These are phyloP conservation scores for Notocelia uddmanniana DNA, from an alignment of 2,888 invertebrate genomes.

Conservation along the genomic window DNA sequence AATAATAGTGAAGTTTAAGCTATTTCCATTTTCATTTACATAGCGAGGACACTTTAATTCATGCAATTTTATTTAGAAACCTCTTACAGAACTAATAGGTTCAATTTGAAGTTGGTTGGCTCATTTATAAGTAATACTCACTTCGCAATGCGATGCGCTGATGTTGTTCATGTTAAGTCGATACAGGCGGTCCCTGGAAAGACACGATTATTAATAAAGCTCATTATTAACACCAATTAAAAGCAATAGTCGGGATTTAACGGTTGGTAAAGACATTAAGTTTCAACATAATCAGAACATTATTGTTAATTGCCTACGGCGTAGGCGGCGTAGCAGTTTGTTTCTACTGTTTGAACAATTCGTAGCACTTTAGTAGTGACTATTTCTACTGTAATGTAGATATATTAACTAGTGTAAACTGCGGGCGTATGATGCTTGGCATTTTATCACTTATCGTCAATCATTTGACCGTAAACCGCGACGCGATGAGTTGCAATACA, in stretches of 20 bases:
- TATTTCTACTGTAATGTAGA: too few relatives aligned
- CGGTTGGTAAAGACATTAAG: conserved; percentile 33
- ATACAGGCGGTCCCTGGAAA: conserved; percentile 93
- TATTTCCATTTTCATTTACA: conserved; percentile 38
- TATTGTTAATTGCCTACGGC: conserved; percentile 36
- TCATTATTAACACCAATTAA: conserved; percentile 5
- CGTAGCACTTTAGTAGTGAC: not conserved
- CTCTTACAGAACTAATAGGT: conserved; percentile 19
- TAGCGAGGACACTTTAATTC: conserved; percentile 33
- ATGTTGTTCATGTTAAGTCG: conserved; percentile 94
- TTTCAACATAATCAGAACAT: conserved; percentile 23
- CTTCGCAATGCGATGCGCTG: conserved; percentile 94
- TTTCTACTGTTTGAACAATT: conserved; percentile 4
- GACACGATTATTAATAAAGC: conserved; percentile 26
- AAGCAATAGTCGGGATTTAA: conserved; percentile 21
- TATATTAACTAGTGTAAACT: too few relatives aligned
- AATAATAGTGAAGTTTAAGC: conserved; percentile 33
- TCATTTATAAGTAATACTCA: conserved; percentile 58
- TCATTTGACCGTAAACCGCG: too few relatives aligned
- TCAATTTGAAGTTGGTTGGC: conserved; percentile 9
- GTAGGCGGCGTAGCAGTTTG: conserved; percentile 18
- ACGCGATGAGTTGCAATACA: too few relatives aligned
- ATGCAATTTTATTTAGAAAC: conserved; percentile 24
- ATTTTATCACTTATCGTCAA: too few relatives aligned
- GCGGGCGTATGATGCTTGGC: too few relatives aligned